A percentile compares a stretch with the other conserved stretches of the same genome.
Conservation (phyloP, 2,888 invertebrate genomes). For the Acanthococcus lagerstroemiae region DNA sequence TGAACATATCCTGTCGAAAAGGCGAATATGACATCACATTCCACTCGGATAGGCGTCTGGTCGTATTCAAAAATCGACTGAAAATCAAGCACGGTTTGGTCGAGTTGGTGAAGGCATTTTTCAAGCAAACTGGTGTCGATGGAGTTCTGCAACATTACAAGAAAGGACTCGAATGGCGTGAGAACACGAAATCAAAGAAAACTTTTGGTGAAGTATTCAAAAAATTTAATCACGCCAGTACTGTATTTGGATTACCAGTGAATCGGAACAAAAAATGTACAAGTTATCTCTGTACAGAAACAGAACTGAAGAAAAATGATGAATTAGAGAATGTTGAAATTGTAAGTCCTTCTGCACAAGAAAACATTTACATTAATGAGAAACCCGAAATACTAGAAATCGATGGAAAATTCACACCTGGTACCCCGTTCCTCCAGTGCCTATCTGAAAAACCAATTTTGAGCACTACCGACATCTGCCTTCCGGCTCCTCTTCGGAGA, state of each 20-base stretch:
- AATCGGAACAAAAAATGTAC: background rate
- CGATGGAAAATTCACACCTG: no score
- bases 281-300: no score
- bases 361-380: no score
- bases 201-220: background rate
- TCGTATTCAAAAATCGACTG: slow-evolving; percentile 9
- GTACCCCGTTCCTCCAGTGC: no score
- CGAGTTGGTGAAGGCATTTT: background rate
- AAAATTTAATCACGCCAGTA: background rate
- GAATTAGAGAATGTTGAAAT: no score
- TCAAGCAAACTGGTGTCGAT: background rate
- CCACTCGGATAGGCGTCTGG: background rate
- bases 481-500: no score
- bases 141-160: no score
- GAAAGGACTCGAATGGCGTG: background rate
- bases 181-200: background rate
- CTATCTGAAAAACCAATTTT: no score
- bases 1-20: slow-evolving; percentile 5
- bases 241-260: slow-evolving; percentile 8
- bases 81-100: background rate
- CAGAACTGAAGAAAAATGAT: no score
- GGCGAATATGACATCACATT: background rate
- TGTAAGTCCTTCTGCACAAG: no score
- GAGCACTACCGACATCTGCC: no score
- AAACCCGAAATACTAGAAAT: no score